Conservation (phyloP, 2,888 invertebrate species). For the Drosophila meridionalis region DNA sequence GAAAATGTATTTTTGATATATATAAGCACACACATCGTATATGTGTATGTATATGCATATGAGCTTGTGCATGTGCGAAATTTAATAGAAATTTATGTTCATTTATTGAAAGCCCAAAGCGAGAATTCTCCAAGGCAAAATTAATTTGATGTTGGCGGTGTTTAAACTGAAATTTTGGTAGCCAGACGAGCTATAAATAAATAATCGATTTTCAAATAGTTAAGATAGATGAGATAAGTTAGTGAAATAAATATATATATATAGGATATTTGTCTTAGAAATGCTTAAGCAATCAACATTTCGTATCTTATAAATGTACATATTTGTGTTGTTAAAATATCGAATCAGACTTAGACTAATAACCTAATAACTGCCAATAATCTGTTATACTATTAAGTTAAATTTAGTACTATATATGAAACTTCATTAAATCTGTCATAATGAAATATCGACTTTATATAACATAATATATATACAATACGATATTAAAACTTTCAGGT, state of each 20-base stretch:
- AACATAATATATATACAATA: no score
- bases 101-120: slow-evolving; percentile 25
- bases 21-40: slow-evolving; percentile 2
- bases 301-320: neutral
- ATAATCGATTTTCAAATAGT: neutral
- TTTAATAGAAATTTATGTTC: slow-evolving; percentile 69
- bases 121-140: slow-evolving; percentile 18
- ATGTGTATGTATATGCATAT: slow-evolving; percentile 18
- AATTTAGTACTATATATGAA: no score
- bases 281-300: neutral
- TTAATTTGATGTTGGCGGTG: slow-evolving; percentile 2
- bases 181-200: neutral
- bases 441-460: no score
- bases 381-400: no score
- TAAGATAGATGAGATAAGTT: neutral
- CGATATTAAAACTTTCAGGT: no score
- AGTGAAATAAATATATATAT: neutral
- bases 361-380: no score
- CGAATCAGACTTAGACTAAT: neutral
- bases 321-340: neutral
- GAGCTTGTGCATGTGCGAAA: neutral
- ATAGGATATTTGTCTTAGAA: neutral
- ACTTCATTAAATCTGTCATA: no score
- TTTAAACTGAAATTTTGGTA: neutral
- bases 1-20: slow-evolving; percentile 12